Percentiles rank a stretch among this genome's conserved stretches.
Evolutionary conservation across 2,113 vertebrate genomes (phyloP).

Genomic region (Forbesichthys papilliferus): DNA sequence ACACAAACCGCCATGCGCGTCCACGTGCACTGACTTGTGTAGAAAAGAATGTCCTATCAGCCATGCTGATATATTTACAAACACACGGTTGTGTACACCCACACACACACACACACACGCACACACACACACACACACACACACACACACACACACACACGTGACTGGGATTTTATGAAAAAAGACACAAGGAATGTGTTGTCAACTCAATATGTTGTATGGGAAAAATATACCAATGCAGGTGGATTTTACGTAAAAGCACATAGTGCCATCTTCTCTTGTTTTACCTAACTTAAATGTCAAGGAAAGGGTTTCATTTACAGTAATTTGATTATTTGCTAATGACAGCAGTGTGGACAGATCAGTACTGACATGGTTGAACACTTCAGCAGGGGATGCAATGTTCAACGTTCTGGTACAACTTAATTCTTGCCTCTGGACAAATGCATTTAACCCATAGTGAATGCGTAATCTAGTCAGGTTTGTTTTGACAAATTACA

Average conservation of each 20-base stretch:
- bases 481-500: not conserved
- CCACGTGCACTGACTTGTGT: no score
- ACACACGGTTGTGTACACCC: not conserved
- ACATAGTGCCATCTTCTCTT: not conserved
- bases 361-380: no score
- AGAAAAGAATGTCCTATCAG: no score
- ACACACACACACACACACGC: not conserved
- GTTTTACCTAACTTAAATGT: not conserved
- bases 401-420: no score
- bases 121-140: not conserved
- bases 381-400: no score
- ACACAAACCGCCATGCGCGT: no score
- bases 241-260: not conserved
- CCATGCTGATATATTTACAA: no score
- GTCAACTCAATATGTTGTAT: not conserved
- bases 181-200: not conserved
- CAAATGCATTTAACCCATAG: not conserved
- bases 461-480: not conserved
- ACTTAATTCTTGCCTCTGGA: no score
- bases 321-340: not conserved
- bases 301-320: not conserved
- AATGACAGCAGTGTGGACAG: not conserved
- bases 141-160: not conserved
- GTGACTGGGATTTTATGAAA: not conserved
- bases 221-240: constrained; percentile 9